Base-by-base conservation (phyloP, 2,113 vertebrate species). In the Triplophysa rosa region DNA sequence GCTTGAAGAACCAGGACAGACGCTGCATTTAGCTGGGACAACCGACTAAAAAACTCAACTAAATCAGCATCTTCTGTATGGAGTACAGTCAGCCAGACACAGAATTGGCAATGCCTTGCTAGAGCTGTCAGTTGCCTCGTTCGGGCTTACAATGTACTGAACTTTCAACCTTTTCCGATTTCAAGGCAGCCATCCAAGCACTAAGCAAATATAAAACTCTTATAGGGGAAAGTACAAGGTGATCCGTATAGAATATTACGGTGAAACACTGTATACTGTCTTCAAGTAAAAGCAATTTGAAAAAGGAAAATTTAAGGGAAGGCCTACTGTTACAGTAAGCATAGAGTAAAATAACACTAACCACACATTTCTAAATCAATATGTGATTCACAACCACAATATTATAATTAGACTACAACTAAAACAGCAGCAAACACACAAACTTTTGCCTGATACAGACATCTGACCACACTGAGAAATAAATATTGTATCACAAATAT, bases 11-110 rank as follows among this genome's bases (percentile, higher is more conserved):
- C 17, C 17, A 72, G 62, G 59, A 81, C 70, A 80, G 66, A 72
- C 37, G 49, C 23, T 74, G 74, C 78, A 65, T 73, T 83, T 68
- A 69, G 77, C 58, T 69, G 45, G 54, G 73, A 65, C 54, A 56
- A 62, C n/a, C 54, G 45, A 45, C n/a, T 29, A 45, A 73, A 69
- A 77, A 47, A 58, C 8, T 0, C 0, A 71, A 37, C 52, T 45
- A 68, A 74, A 77, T 82, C 67, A 71, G 67, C 58, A 77, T 45
- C 21, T 63, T 37, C 33, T 37, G 33, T 37, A 42, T 26, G 56
- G 23, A 45, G 19, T 49, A 61, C 19, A 24, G 40, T 67, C 70
- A 77, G 17, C 56, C 54, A 69, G 24, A 58, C 67, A 65, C 37
- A 19, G 47, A n/a, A 29, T 49, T 59, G 67, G 21, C 62, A 66